Evolutionary conservation across 2,797 vertebrate species (phyloP), one percentile per base, ranked within the genome.

Genomic region (Eutrigla gurnardus): DNA sequence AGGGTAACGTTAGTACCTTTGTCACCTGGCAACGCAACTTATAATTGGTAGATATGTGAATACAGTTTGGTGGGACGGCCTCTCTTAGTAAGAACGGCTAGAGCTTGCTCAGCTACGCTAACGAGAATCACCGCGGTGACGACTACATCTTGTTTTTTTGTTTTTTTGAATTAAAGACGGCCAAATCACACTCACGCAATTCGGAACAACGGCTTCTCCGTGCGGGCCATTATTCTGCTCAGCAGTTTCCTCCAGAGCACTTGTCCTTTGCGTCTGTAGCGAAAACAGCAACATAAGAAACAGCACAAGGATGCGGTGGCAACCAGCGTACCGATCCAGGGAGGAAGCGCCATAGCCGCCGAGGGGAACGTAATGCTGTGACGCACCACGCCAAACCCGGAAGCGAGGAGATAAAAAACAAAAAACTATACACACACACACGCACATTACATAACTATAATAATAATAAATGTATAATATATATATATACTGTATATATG

Each of bases 121-220:
- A 14, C 11, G 4, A 58, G 18, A 50, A 53, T 33, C 64, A 25
- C 40, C 33, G 14, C 32, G 25, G 43, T 8, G 55, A 65, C 5
- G 62, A 62, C 32, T 4, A 47, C 25, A 53, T 6, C 0, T 4
- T 3, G 4, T 25, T 25, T 25, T 25, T 1, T 25, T 25, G 25
- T 25, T 25, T 25, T 33, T 59, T 33, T 3, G n/a, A n/a, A 5
- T 3, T 4, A 12, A 43, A 3, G 2, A 11, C 15, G 32, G 10
- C 14, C 4, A 4, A 2, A 1, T 13, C 1, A 3, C 33, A 96
- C 97, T 96, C 81, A 99, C 97, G 97, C 97, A 49, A 99, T 95
- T 84, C 96, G 95, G 89, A 99, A 98, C 57, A 98, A 84, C 43
- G 97, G 94, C 86, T 94, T 96, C 86, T 96, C 95, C 12, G 96